Evolutionary conservation across 1,140 invertebrate genomes (phyloP).

Genomic region (Acromyrmex heyeri): DNA sequence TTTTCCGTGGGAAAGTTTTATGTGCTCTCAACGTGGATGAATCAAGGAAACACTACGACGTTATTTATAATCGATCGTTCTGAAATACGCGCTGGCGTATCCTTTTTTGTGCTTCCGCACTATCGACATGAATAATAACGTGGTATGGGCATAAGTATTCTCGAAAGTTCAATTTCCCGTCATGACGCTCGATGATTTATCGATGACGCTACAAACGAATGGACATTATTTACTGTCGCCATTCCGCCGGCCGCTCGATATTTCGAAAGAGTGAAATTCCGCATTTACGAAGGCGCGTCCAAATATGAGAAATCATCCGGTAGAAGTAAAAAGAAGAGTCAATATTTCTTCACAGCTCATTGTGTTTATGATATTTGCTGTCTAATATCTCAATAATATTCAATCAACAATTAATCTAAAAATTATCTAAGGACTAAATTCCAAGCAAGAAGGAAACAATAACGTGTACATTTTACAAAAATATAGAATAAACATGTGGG

Average conservation of each 20-base stretch:
- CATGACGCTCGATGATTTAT: conserved; percentile 72
- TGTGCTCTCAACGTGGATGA: conserved; percentile 20
- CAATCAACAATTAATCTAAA: conserved; percentile 7
- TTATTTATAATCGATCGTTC: conserved; percentile 68
- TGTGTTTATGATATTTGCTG: background rate
- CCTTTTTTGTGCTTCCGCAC: conserved; percentile 45
- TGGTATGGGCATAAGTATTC: conserved; percentile 74
- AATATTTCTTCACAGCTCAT: conserved; percentile 22
- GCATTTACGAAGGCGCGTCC: conserved; percentile 50
- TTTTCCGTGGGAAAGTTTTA: background rate
- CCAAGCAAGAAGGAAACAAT: background rate
- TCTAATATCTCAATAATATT: background rate
- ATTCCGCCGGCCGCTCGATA: conserved; percentile 39
- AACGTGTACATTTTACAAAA: background rate
- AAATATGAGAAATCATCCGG: conserved; percentile 63
- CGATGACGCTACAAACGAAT: conserved; percentile 71
- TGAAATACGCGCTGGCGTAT: conserved; percentile 64
- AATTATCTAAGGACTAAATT: conserved; percentile 18
- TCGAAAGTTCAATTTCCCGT: conserved; percentile 78
- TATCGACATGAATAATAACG: conserved; percentile 76
- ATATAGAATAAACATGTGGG: background rate
- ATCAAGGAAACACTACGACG: conserved; percentile 47
- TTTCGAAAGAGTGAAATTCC: conserved; percentile 53
- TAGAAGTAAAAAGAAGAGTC: background rate
- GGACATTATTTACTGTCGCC: conserved; percentile 76